Evolutionary conservation across 2,113 vertebrate genomes (phyloP).

Genomic region (Lampris megalopsis): DNA sequence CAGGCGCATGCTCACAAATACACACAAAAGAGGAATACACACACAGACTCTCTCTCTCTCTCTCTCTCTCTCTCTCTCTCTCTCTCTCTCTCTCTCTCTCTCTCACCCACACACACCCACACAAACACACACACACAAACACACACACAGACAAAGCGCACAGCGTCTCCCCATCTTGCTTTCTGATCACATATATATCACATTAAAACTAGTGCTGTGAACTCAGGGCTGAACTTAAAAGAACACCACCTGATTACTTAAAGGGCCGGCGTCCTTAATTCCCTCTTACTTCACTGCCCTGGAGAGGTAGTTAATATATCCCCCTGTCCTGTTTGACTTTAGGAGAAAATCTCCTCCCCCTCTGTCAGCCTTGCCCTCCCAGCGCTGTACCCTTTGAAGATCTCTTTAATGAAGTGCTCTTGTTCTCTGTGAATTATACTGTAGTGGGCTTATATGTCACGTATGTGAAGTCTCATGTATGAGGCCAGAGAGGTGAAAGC

Average conservation of each 20-base stretch:
- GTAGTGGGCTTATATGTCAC: conserved; percentile 38
- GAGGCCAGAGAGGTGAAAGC: conserved; percentile 55
- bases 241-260: conserved; percentile 9
- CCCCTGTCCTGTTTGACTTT: conserved; percentile 45
- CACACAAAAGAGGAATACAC: neutral
- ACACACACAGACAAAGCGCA: neutral
- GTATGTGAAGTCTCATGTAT: conserved; percentile 51
- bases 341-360: conserved; percentile 30
- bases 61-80: too few species aligned
- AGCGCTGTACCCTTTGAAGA: conserved; percentile 50
- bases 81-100: too few species aligned
- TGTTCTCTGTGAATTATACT: conserved; percentile 45
- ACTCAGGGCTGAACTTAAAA: conserved; percentile 40
- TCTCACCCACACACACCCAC: conserved; percentile 18
- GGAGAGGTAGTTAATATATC: conserved; percentile 48
- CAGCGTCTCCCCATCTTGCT: neutral
- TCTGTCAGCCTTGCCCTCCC: neutral
- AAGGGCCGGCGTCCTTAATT: conserved; percentile 39
- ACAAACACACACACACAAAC: neutral
- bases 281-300: conserved; percentile 27
- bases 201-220: conserved; percentile 17
- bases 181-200: conserved; percentile 10
- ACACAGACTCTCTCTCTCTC: neutral
- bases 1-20: neutral
- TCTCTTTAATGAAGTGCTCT: conserved; percentile 67